Conservation (phyloP, 2,888 invertebrate genomes). For the Hybos culiciformis region DNA sequence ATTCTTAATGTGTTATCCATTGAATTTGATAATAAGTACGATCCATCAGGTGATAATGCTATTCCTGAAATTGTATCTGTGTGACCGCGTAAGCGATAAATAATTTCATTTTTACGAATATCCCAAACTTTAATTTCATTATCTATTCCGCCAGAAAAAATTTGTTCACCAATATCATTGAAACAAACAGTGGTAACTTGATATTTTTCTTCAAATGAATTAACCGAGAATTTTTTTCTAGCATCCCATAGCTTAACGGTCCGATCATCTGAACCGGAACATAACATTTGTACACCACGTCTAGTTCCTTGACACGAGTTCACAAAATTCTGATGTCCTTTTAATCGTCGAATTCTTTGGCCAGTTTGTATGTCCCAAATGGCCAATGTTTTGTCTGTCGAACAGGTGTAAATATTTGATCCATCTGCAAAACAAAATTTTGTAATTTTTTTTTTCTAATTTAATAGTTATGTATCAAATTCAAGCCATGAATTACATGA, state of each 20-base stretch:
- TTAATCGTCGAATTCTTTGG: constrained; percentile 74
- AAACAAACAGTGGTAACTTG: constrained; percentile 82
- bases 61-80: constrained; percentile 90
- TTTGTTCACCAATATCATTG: constrained; percentile 89
- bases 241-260: constrained; percentile 89
- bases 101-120: constrained; percentile 69
- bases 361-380: constrained; percentile 92
- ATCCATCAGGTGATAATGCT: constrained; percentile 45
- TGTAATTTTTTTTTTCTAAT: too few relatives aligned
- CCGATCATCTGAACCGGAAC: constrained; percentile 88
- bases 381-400: constrained; percentile 88
- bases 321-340: constrained; percentile 66
- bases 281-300: constrained; percentile 79
- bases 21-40: constrained; percentile 84
- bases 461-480: too few relatives aligned
- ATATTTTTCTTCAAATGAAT: constrained; percentile 56
- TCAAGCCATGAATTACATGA: too few relatives aligned
- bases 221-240: constrained; percentile 65
- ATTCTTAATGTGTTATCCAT: constrained; percentile 94
- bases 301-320: constrained; percentile 55
- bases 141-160: constrained; percentile 91
- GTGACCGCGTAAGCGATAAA: constrained; percentile 82
- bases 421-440: too few relatives aligned
- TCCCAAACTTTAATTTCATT: constrained; percentile 99
- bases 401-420: constrained; percentile 72